Evolutionary conservation across 2,888 invertebrate species (phyloP).

Genomic region (Tenthredo notha): DNA sequence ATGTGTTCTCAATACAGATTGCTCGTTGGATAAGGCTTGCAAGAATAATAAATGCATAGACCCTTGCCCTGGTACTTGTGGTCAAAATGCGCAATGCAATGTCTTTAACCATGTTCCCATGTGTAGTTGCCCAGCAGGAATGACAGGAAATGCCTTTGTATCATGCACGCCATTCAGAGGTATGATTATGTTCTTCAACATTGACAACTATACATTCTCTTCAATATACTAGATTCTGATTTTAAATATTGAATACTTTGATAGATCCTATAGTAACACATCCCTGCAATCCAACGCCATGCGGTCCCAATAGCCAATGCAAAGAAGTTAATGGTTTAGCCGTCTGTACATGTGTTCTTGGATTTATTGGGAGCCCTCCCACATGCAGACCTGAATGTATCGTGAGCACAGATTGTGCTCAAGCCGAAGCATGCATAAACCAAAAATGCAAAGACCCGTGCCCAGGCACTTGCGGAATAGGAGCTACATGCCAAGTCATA

Average conservation of each 20-base stretch:
- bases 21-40: constrained; percentile 77
- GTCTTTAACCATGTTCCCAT: constrained; percentile 80
- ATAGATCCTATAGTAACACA: constrained; percentile 54
- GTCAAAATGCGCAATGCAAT: constrained; percentile 79
- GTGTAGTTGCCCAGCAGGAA: constrained; percentile 78
- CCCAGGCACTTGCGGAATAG: constrained; percentile 78
- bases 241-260: neutral
- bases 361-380: constrained; percentile 77
- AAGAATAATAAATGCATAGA: constrained; percentile 79
- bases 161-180: constrained; percentile 43
- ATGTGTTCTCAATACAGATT: constrained; percentile 78
- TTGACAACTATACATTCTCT: neutral
- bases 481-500: constrained; percentile 78
- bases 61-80: constrained; percentile 80
- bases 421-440: constrained; percentile 76
- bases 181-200: constrained; percentile 66
- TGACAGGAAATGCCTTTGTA: constrained; percentile 73
- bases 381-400: constrained; percentile 77
- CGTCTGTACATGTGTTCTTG: constrained; percentile 78
- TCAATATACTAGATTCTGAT: neutral
- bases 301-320: constrained; percentile 81
- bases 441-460: constrained; percentile 79
- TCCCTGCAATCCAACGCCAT: constrained; percentile 78
- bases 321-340: constrained; percentile 79
- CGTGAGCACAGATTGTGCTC: constrained; percentile 77